Percentiles rank a stretch among this genome's conserved stretches.
Conservation (phyloP, 2,888 invertebrate genomes). For the Eurois occulta region DNA sequence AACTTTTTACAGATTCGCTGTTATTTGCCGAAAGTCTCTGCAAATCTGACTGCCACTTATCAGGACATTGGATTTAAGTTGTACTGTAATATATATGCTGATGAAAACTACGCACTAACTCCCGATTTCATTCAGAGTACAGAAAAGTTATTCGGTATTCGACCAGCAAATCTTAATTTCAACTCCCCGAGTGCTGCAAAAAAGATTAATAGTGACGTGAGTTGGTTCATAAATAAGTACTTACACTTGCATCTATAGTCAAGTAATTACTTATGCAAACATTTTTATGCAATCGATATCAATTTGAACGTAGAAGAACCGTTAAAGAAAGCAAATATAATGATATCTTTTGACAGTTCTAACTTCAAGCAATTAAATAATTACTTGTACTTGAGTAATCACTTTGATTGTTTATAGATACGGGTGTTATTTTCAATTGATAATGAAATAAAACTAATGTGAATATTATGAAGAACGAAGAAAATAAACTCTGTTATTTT, state of each 20-base stretch:
- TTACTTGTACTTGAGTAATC: no score
- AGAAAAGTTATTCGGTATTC: slow-evolving; percentile 33
- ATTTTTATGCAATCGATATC: neutral
- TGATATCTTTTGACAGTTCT: no score
- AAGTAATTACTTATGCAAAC: neutral
- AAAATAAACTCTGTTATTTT: neutral
- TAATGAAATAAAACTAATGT: neutral
- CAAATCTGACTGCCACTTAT: slow-evolving; percentile 8
- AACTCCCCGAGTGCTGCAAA: slow-evolving; percentile 44
- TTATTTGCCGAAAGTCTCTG: slow-evolving; percentile 22
- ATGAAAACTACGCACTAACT: slow-evolving; percentile 34
- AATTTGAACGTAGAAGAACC: no score
- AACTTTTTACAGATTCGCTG: slow-evolving; percentile 46
- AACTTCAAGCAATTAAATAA: no score
- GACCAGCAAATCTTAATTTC: slow-evolving; percentile 59
- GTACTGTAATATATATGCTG: slow-evolving; percentile 54
- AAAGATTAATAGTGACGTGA: slow-evolving; percentile 58
- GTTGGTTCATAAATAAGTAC: neutral
- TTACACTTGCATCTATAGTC: neutral
- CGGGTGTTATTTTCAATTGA: neutral
- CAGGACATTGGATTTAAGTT: slow-evolving; percentile 26
- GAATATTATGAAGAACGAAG: neutral
- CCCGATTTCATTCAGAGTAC: slow-evolving; percentile 36
- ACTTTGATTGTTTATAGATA: no score
- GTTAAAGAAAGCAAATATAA: no score